Conservation (phyloP, 2,888 invertebrate species). For the Eupithecia centaureata region DNA sequence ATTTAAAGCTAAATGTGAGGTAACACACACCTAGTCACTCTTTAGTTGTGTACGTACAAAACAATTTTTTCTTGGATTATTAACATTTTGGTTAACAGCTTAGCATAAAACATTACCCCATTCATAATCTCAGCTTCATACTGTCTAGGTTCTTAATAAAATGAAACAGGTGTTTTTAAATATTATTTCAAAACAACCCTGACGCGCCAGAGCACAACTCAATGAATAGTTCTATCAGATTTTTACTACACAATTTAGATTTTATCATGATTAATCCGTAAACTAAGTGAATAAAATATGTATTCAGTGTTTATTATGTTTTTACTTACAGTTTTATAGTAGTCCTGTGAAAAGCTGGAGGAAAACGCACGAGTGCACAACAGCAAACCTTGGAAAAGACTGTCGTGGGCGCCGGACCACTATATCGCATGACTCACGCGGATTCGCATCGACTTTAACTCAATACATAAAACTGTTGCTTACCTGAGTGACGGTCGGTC, state of each 20-base stretch:
- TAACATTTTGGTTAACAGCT: neutral
- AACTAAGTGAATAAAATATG: neutral
- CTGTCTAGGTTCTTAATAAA: neutral
- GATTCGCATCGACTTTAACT: slow-evolving; percentile 47
- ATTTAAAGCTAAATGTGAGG: neutral
- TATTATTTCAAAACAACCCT: slow-evolving; percentile 4
- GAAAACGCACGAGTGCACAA: slow-evolving; percentile 56
- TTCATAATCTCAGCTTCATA: neutral
- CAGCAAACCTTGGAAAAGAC: slow-evolving; percentile 47
- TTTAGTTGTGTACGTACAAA: neutral
- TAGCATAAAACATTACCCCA: neutral
- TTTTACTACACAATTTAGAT: neutral
- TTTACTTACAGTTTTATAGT: slow-evolving; percentile 47
- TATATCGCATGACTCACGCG: slow-evolving; percentile 50
- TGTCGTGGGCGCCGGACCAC: slow-evolving; percentile 48
- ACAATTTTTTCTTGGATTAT: neutral
- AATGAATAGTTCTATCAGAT: neutral
- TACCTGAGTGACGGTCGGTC: neutral
- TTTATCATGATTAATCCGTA: neutral
- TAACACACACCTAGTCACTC: neutral
- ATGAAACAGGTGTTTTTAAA: neutral
- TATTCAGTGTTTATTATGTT: neutral
- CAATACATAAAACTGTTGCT: slow-evolving; percentile 39
- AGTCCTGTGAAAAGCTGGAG: slow-evolving; percentile 30
- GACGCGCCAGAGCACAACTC: neutral